Base-by-base conservation (phyloP, 2,888 invertebrate genomes). In the Dryococelus australis region DNA sequence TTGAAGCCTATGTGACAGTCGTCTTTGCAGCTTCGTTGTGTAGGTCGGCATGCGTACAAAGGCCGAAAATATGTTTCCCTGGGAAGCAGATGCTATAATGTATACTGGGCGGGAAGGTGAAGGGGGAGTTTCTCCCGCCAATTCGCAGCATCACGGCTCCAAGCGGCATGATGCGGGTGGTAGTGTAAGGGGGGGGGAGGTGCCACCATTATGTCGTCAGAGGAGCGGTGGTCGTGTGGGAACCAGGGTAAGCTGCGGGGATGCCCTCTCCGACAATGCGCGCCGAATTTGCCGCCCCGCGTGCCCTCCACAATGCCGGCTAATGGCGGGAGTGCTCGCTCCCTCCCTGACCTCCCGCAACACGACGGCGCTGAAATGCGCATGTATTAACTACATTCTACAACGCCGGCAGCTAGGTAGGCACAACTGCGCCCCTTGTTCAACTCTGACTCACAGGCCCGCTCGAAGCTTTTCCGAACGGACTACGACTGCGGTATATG, bases 281-380 rank as follows among this genome's bases (percentile, higher is more conserved):
- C 24, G 65, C 65, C 20, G n/a, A 65, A 65, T 65, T 65, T 65
- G 65, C 65, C 65, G 65, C 65, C 65, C 65, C 65, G 65, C n/a
- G 65, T n/a, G 65, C 65, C 24, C 65, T n/a, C 65, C 0, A 65
- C 65, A 65, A 65, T n/a, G 65, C 13, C 65, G 65, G 0, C 65
- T 65, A 65, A 65, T 65, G 65, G n/a, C 65, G 65, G 65, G 65
- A 16, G 65, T 65, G 20, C 65, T n/a, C 65, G 24, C 65, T n/a
- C n/a, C 3, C 65, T 16, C 20, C 65, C n/a, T 65, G 20, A 10
- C 65, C 20, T 24, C 24, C 65, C 65, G 10, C 65, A 16, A 16
- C 47, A 47, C 65, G 65, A 65, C 65, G 65, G 16, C 65, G 35
- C 35, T 51, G 65, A 65, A n/a, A 65, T 65, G 65, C n/a, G 16